Evolutionary conservation across 1,140 invertebrate genomes (phyloP).

Genomic region (Drosophila leontia): DNA sequence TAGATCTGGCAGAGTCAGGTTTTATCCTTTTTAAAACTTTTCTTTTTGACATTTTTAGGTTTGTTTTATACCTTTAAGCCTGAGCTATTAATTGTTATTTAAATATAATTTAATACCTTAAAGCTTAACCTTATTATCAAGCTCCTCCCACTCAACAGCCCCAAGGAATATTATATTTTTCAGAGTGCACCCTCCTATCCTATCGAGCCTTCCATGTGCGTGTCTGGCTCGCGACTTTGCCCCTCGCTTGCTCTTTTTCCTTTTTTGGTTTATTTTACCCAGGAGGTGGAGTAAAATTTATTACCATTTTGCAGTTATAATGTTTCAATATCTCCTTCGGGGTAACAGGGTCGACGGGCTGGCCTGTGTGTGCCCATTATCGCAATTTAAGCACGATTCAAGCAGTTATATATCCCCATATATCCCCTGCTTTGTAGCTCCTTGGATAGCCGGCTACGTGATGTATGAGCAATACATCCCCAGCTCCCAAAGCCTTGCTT

Average conservation of each 20-base stretch:
- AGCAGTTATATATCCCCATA: constrained; percentile 46
- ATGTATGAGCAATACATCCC: constrained; percentile 36
- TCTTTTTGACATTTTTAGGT: not conserved
- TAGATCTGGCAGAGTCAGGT: not conserved
- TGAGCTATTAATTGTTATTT: not conserved
- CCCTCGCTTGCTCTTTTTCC: constrained; percentile 1
- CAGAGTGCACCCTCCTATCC: constrained; percentile 13
- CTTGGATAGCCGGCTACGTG: constrained; percentile 55
- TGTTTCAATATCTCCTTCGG: constrained; percentile 73
- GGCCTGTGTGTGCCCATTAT: constrained; percentile 66
- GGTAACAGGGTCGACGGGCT: constrained; percentile 20
- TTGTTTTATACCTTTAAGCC: not conserved
- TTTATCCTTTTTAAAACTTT: not conserved
- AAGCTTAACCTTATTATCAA: not conserved
- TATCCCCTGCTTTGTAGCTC: constrained; percentile 29
- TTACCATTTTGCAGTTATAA: constrained; percentile 82
- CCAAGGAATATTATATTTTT: constrained; percentile 13
- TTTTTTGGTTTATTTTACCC: constrained; percentile 26
- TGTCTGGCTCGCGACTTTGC: constrained; percentile 44
- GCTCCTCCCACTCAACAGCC: not conserved
- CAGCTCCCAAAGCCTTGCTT: constrained; percentile 15
- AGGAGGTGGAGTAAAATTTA: constrained; percentile 63
- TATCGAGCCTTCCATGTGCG: constrained; percentile 44
- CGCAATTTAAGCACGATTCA: constrained; percentile 74
- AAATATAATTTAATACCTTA: not conserved